Evolutionary conservation across 2,113 vertebrate genomes (phyloP), one percentile per base, ranked within the genome.

Genomic region (Coptodon rendalli): DNA sequence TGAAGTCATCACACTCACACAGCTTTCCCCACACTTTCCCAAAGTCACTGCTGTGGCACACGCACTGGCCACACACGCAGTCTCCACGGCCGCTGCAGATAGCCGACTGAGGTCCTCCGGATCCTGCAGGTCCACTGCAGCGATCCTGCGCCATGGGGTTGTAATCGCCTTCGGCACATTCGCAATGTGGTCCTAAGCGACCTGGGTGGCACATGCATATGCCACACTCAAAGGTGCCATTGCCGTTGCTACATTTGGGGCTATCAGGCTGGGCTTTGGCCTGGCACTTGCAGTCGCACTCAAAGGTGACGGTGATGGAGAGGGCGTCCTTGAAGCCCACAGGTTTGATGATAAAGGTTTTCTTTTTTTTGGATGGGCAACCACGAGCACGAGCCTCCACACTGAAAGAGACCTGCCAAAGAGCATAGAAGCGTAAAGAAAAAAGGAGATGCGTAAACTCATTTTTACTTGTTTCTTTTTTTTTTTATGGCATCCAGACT

Each of bases 1-100:
- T 99, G 95, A 99, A 99, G 97, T 99, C 97, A 0, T 99, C 98
- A 0, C 99, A 99, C 91, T 99, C 99, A 1, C 99, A 99, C 94
- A 97, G 97, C 93, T 98, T 98, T 71, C 99, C 99, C 38, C 97
- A 98, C 40, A 99, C 97, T 92, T 97, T 98, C 34, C 98, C 99
- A 0, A 98, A 98, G 93, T 98, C 98, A 2, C 96, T 99, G 96
- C 93, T 96, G 94, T 99, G 98, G 83, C 99, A 99, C 84, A 99
- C 96, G 0, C 99, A 99, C 95, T 99, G 98, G 63, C 99, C 98
- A 0, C 99, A 99, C 78, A 98, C 96, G 8, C 98, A 99, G 92
- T 99, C 98, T 0, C 98, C 99, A 0, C 98, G 96, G 76, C 98
- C 97, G 87, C 96, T 98, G 95, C 99, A 99, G 63, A 96, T 43